Conservation (phyloP, 2,113 vertebrate species). For the Caracal caracal region DNA sequence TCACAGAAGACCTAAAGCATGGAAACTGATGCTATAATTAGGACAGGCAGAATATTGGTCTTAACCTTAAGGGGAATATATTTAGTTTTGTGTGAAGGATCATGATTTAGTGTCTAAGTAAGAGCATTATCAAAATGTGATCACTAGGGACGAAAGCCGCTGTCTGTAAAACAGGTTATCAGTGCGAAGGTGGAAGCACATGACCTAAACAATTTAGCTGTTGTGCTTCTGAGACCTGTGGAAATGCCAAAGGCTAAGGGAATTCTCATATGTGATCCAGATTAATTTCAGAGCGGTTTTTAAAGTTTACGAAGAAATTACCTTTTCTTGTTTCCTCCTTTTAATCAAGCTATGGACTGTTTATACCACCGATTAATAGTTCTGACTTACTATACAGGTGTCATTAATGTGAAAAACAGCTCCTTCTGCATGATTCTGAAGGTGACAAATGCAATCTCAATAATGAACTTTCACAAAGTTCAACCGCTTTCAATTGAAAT, state of each 20-base stretch:
- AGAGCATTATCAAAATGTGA: not conserved
- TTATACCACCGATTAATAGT: not conserved
- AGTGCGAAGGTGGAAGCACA: not conserved
- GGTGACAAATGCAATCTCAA: not conserved
- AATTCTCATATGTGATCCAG: not conserved
- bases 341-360: not conserved
- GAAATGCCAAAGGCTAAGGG: not conserved
- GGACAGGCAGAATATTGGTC: not conserved
- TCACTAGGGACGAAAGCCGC: not conserved
- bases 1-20: not conserved
- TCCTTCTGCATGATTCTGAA: not conserved
- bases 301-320: slow-evolving; percentile 10
- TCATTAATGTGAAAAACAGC: not conserved
- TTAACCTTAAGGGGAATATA: not conserved
- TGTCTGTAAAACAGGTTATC: not conserved
- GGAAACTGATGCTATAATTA: not conserved
- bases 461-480: slow-evolving; percentile 23
- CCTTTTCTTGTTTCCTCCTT: not conserved
- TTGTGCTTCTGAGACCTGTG: not conserved
- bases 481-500: not conserved
- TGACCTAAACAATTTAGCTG: not conserved
- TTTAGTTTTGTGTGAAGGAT: not conserved
- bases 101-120: not conserved
- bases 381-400: not conserved
- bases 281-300: not conserved